Conservation (phyloP, 2,888 invertebrate species). For the Tuberolachnus salignus region DNA sequence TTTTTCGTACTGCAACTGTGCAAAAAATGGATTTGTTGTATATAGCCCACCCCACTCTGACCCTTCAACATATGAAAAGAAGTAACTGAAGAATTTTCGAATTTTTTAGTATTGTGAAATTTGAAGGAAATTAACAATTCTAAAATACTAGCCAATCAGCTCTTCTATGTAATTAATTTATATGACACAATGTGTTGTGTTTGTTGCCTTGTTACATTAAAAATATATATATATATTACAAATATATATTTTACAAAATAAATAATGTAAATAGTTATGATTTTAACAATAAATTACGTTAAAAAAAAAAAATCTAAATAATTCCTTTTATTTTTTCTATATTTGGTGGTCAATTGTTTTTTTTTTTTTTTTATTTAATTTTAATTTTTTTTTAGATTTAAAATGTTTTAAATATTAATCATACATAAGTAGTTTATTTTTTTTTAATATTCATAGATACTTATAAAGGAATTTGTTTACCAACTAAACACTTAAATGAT, state of each 20-base stretch:
- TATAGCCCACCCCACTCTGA: conserved; percentile 4
- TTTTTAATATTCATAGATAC: conserved; percentile 27
- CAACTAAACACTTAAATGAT: conserved; percentile 1
- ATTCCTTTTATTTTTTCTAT: conserved; percentile 14
- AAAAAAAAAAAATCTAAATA: conserved; percentile 25
- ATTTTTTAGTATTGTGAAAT: conserved; percentile 22
- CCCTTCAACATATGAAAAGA: not conserved
- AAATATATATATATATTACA: conserved; percentile 27
- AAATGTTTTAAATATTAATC: conserved; percentile 37
- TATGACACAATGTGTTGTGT: conserved; percentile 51
- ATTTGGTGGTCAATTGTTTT: conserved; percentile 19
- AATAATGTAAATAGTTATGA: conserved; percentile 53
- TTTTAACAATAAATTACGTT: conserved; percentile 55
- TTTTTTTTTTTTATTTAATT: conserved; percentile 23
- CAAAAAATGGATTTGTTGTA: conserved; percentile 43
- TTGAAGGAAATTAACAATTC: conserved; percentile 29
- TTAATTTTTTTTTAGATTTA: conserved; percentile 43
- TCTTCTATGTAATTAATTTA: conserved; percentile 54
- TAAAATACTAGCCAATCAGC: conserved; percentile 38
- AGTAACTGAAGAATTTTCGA: not conserved
- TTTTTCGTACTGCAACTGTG: conserved; percentile 20
- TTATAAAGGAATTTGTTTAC: conserved; percentile 16
- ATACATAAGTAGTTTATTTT: conserved; percentile 16
- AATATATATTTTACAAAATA: conserved; percentile 45
- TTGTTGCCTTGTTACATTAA: conserved; percentile 56